Evolutionary conservation across 2,888 invertebrate genomes (phyloP), one percentile per base, ranked within the genome.

Genomic region (Hypsopygia costalis): DNA sequence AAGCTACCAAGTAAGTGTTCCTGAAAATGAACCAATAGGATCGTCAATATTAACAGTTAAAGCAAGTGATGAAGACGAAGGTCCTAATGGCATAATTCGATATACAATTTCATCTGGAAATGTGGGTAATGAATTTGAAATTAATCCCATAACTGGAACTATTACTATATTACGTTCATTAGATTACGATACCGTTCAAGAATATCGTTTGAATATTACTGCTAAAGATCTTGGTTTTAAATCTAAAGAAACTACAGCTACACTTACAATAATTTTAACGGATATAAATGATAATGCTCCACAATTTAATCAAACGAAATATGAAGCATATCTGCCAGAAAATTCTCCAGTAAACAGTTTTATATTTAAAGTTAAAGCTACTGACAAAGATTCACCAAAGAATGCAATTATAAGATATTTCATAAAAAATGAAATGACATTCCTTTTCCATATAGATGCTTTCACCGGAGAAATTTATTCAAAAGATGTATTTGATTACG

Each of bases 241-340:
- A 52, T 91, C 95, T 0, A 92, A 91, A 55, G 91, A 92, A 62
- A 92, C 96, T 0, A 93, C 94, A 3, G 96, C 96, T 0, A 94
- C 94, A 56, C 83, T 98, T 5, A 95, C 95, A 0, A 94, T 98
- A 0, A 94, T 94, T 38, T 89, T 98, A 1, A 96, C 95, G 0
- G 98, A 98, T 69, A 95, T 98, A 27, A 98, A 97, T 66, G 97
- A 98, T 65, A 98, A 98, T 73, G 93, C 96, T 6, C 98, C 98
- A 0, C 85, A 90, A 8, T 98, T 98, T 66, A 94, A 95, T 71
- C 93, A 94, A 68, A 90, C 92, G 0, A 80, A 90, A 36, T 97
- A 95, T 67, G 91, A 94, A 55, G 95, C 95, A 0, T 94, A 91
- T 64, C 81, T 98, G 31, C 91, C 93, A 0, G 98, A 98, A 87